Evolutionary conservation across 2,113 vertebrate species (phyloP).

Genomic region (Pogonocichla stellata): DNA sequence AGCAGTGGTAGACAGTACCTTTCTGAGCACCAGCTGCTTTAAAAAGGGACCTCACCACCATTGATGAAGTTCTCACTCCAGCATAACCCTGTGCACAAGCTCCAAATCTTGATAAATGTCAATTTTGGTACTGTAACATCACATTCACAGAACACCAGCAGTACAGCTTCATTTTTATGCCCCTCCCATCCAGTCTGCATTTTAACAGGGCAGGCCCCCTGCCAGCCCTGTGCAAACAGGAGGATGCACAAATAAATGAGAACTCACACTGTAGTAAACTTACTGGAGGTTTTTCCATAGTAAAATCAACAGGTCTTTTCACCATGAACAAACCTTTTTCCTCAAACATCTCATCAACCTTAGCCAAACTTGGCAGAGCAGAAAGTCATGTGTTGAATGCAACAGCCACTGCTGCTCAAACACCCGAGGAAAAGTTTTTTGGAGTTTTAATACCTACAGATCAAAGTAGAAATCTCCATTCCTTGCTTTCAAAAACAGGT

Average conservation of each 20-base stretch:
- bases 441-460: background rate
- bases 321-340: background rate
- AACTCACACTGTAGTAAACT: fast-evolving
- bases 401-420: background rate
- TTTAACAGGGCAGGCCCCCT: background rate
- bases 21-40: background rate
- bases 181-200: background rate
- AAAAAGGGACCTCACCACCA: background rate
- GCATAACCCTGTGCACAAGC: background rate
- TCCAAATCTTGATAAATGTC: background rate
- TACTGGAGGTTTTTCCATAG: background rate
- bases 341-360: background rate
- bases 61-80: background rate
- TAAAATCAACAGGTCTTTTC: background rate
- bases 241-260: background rate
- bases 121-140: background rate
- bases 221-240: background rate
- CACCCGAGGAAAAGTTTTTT: background rate
- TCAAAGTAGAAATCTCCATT: background rate
- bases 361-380: background rate
- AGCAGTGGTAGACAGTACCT: background rate
- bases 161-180: background rate
- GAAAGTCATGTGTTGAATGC: background rate
- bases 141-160: background rate
- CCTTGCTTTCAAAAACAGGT: background rate